A percentile compares a stretch with the other conserved stretches of the same genome.
Evolutionary conservation across 2,888 invertebrate genomes (phyloP).

Genomic region (Branchipolynoe longqiensis): DNA sequence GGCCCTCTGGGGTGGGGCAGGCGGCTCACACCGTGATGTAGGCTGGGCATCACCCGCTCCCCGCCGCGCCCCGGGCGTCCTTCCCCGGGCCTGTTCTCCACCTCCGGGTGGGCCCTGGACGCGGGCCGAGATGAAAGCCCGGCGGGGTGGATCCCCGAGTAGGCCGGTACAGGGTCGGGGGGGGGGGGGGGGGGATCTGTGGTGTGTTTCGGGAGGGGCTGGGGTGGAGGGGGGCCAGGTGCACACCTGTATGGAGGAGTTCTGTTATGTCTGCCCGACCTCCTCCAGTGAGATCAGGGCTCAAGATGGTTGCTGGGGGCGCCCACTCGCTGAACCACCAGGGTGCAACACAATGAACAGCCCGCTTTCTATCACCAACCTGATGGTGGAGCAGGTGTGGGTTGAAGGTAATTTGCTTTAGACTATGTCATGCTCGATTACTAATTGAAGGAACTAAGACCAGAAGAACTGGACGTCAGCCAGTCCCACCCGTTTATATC

Average conservation of each 20-base stretch:
- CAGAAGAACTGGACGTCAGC: too few relatives aligned
- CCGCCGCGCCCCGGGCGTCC: not conserved
- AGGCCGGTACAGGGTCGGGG: not conserved
- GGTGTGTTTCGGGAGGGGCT: not conserved
- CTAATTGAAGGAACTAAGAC: too few relatives aligned
- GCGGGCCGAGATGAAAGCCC: not conserved
- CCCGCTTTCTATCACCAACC: not conserved
- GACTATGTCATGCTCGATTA: too few relatives aligned
- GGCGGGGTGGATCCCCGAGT: not conserved
- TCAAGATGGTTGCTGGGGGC: not conserved
- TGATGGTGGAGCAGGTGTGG: too few relatives aligned
- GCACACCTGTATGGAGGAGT: constrained; percentile 10
- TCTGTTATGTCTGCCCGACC: too few relatives aligned
- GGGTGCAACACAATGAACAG: not conserved
- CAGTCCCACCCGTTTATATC: too few relatives aligned
- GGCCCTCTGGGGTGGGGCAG: not conserved
- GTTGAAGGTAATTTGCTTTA: too few relatives aligned
- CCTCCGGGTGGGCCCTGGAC: not conserved
- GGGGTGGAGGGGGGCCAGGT: not conserved
- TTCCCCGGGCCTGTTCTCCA: constrained; percentile 8
- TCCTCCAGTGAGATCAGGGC: not conserved
- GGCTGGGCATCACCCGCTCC: not conserved
- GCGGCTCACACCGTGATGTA: not conserved
- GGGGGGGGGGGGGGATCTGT: not conserved
- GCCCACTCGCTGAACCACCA: not conserved